These are phyloP conservation scores for Cerceris rybyensis DNA, from an alignment of 2,888 invertebrate genomes.

Conservation along the genomic window DNA sequence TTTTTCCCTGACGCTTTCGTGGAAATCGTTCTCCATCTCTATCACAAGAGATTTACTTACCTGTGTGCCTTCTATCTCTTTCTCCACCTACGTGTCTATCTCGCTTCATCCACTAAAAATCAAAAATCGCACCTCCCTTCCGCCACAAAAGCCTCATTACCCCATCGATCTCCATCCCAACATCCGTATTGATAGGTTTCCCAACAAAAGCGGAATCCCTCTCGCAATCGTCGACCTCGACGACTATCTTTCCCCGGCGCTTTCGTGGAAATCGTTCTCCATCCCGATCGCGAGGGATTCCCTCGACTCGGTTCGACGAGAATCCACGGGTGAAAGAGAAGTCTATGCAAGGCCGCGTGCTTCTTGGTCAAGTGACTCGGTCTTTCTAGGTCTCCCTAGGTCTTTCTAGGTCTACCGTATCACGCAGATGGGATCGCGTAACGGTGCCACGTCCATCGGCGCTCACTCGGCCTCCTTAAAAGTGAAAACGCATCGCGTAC, in stretches of 20 bases:
- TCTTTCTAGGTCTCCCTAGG: conserved; percentile 5
- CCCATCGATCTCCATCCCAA: no score
- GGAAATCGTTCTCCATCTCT: conserved; percentile 50
- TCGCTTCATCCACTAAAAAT: no score
- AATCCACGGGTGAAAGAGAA: conserved; percentile 48
- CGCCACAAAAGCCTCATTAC: no score
- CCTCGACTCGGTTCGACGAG: conserved; percentile 27
- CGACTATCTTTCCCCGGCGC: conserved; percentile 31
- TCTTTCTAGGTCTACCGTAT: conserved; percentile 3
- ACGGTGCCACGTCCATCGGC: conserved; percentile 37
- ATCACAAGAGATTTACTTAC: conserved; percentile 47
- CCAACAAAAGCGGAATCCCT: conserved; percentile 9
- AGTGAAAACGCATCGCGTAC: conserved; percentile 18
- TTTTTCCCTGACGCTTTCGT: conserved; percentile 35
- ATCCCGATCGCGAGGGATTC: conserved; percentile 40
- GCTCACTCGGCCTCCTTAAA: conserved; percentile 17
- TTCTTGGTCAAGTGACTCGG: conserved; percentile 53
- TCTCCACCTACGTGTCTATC: no score
- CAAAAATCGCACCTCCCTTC: no score
- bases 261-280: conserved; percentile 54
- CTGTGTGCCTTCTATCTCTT: no score
- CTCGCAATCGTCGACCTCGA: conserved; percentile 22
- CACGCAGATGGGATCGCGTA: conserved; percentile 34
- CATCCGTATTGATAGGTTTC: conserved; percentile 18
- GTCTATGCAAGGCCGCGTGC: conserved; percentile 42